Evolutionary conservation across 2,113 vertebrate species (phyloP).

Genomic region (Oryzias javanicus): DNA sequence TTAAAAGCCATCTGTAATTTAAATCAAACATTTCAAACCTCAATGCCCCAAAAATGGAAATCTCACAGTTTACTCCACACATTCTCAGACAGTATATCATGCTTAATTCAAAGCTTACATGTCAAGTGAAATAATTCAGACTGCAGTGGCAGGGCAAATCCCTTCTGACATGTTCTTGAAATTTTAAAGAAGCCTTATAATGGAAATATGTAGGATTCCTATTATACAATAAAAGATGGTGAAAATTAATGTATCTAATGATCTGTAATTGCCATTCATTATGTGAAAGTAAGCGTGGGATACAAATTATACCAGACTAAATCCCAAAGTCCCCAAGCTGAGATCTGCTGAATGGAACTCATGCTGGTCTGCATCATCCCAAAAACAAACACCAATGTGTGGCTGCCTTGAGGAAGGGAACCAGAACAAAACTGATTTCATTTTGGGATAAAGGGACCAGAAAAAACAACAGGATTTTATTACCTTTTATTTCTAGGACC

Average conservation of each 20-base stretch:
- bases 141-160: constrained; percentile 42
- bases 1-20: constrained; percentile 55
- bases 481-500: neutral
- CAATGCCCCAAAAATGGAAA: constrained; percentile 48
- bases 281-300: constrained; percentile 31
- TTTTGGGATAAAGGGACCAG: constrained; percentile 23
- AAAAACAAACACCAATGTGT: constrained; percentile 47
- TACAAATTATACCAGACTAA: constrained; percentile 33
- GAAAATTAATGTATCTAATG: constrained; percentile 46
- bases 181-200: constrained; percentile 39
- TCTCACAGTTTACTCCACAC: constrained; percentile 48
- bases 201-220: constrained; percentile 36
- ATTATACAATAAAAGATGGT: constrained; percentile 9
- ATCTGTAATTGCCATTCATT: constrained; percentile 50
- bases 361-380: constrained; percentile 41
- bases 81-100: constrained; percentile 43
- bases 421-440: constrained; percentile 29
- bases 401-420: constrained; percentile 35
- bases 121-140: constrained; percentile 51
- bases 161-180: constrained; percentile 32
- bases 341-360: constrained; percentile 44
- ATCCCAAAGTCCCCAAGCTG: constrained; percentile 49
- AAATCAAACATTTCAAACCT: constrained; percentile 58
- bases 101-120: constrained; percentile 50
- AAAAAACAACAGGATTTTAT: neutral